Evolutionary conservation across 2,113 vertebrate species (phyloP).

Genomic region (Nothoprocta perdicaria): DNA sequence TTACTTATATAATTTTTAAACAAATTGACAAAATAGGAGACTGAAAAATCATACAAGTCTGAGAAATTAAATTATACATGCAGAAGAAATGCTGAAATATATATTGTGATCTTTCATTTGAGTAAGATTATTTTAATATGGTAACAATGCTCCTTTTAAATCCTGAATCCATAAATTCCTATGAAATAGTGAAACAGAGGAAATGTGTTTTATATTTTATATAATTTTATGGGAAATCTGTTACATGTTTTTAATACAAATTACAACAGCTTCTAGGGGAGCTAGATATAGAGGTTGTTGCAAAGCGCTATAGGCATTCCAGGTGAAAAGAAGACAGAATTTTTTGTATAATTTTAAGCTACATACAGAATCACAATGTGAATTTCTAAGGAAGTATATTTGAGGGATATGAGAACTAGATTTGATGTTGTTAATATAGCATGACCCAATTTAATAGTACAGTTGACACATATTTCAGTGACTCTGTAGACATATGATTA

Average conservation of each 20-base stretch:
- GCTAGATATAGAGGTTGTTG: not conserved
- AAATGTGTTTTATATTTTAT: not conserved
- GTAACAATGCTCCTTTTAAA: not conserved
- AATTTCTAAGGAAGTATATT: constrained; percentile 4
- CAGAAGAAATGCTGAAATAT: not conserved
- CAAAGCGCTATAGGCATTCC: not conserved
- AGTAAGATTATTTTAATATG: not conserved
- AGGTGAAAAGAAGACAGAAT: not conserved
- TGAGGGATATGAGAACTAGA: not conserved
- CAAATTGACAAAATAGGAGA: not conserved
- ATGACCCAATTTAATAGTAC: not conserved
- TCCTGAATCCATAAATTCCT: not conserved
- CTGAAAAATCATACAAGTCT: not conserved
- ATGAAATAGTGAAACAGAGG: not conserved
- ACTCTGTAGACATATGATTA: not conserved
- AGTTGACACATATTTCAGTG: not conserved
- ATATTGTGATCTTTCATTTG: not conserved
- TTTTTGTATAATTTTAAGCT: not conserved
- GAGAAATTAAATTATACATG: not conserved
- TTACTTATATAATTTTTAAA: not conserved
- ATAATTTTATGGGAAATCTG: not conserved
- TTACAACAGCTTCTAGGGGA: not conserved
- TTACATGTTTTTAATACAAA: not conserved
- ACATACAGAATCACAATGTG: not conserved
- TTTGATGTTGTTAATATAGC: not conserved